phyloP scores from a whole-genome alignment of 2,888 invertebrate species.

The Cybosia mesomella region DNA sequence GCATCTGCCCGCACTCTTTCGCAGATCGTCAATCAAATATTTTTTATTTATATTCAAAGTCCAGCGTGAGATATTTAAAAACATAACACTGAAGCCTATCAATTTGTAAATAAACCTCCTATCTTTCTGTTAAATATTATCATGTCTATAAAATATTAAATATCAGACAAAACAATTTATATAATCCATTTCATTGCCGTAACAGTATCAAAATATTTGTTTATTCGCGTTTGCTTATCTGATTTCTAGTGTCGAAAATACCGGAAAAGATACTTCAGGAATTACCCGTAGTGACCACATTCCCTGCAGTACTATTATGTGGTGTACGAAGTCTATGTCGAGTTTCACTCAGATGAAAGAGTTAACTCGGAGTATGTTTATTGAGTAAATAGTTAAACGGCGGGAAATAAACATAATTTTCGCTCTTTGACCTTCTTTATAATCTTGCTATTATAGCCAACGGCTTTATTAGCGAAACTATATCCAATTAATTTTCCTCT shows the following conservation, averaged over 20 bases:
- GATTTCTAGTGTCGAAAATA: not conserved
- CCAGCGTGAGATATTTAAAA: not conserved
- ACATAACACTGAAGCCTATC: not conserved
- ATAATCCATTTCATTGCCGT: not conserved
- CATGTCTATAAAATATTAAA: not conserved
- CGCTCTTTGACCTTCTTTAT: slow-evolving; percentile 3
- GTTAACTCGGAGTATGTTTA: not conserved
- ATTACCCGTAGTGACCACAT: not conserved
- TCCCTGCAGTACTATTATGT: not conserved
- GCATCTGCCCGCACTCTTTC: too few species aligned
- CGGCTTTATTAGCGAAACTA: slow-evolving; percentile 35
- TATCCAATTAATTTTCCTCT: slow-evolving; percentile 19
- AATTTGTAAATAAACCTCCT: not conserved
- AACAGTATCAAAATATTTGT: not conserved
- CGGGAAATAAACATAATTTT: not conserved
- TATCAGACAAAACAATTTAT: not conserved
- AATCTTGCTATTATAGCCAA: slow-evolving; percentile 15
- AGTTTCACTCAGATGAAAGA: not conserved
- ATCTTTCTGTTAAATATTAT: not conserved
- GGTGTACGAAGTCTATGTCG: not conserved
- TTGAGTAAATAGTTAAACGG: not conserved
- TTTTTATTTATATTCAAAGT: not conserved
- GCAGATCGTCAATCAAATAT: too few species aligned
- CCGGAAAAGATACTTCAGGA: not conserved
- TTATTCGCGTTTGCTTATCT: not conserved